phyloP scores from a whole-genome alignment of 2,888 invertebrate genomes.

The Dolomedes plantarius region DNA sequence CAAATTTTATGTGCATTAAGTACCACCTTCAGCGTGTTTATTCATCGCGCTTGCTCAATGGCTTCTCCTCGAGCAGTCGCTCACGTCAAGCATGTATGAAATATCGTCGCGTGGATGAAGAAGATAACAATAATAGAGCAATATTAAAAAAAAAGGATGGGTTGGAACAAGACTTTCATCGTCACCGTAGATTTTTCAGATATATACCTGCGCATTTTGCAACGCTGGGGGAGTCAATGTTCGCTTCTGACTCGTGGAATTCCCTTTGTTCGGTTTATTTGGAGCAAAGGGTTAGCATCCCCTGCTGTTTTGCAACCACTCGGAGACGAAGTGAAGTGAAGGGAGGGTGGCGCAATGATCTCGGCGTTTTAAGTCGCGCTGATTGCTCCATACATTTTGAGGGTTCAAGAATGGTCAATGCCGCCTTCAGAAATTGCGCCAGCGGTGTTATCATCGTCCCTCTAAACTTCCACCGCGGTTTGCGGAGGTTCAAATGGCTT shows the following conservation, averaged over 20 bases:
- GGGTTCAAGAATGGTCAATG: constrained; percentile 11
- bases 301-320: neutral
- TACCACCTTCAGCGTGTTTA: too few species aligned
- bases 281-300: constrained; percentile 4
- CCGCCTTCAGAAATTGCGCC: neutral
- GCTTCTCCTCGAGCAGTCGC: too few species aligned
- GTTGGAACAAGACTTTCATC: too few species aligned
- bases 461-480: too few species aligned
- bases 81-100: too few species aligned
- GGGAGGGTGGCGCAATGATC: neutral
- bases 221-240: neutral
- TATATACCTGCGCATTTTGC: neutral
- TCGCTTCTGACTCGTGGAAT: neutral
- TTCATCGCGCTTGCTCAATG: too few species aligned
- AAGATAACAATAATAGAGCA: too few species aligned
- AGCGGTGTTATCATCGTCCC: neutral
- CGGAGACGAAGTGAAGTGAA: neutral
- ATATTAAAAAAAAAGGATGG: too few species aligned
- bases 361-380: neutral
- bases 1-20: too few species aligned
- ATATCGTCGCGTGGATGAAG: too few species aligned
- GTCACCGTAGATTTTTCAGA: too few species aligned
- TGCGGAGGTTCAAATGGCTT: too few species aligned
- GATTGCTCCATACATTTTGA: neutral
- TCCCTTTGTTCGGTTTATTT: neutral